These are phyloP conservation scores for Trichomalopsis sarcophagae DNA, from an alignment of 1,140 invertebrate genomes.

Conservation along the genomic window DNA sequence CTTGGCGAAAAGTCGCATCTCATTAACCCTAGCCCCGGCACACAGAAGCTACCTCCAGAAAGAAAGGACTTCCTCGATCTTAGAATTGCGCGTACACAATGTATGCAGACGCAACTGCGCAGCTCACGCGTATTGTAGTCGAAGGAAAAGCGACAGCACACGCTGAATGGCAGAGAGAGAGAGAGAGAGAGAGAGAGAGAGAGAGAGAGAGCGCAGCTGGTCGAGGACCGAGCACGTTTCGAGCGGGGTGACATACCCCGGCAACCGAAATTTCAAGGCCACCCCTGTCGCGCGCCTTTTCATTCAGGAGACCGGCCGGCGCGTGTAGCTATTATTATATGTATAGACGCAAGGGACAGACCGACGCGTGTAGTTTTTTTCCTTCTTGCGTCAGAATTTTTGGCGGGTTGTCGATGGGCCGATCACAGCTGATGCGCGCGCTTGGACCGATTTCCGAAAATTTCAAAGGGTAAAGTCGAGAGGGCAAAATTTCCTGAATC, in stretches of 20 bases:
- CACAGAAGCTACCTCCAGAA: background rate
- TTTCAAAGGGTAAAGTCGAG: no score
- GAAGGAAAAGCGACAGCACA: background rate
- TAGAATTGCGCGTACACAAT: background rate
- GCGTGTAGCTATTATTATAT: background rate
- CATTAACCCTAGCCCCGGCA: no score
- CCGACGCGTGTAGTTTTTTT: background rate
- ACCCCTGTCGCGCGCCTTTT: background rate
- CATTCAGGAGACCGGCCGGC: background rate
- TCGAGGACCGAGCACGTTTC: background rate
- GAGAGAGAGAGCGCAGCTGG: background rate
- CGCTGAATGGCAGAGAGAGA: background rate
- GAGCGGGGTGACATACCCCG: background rate
- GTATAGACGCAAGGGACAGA: background rate
- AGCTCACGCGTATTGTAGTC: background rate
- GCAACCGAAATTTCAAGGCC: constrained; percentile 29
- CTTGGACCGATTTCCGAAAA: no score
- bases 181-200: no score
- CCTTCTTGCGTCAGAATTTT: no score
- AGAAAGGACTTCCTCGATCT: background rate
- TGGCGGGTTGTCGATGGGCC: no score
- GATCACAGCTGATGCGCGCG: no score
- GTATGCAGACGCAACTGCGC: background rate
- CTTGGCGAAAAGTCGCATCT: no score
- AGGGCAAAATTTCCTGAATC: no score